These are phyloP conservation scores for Telmatherina bonti DNA, from an alignment of 2,797 vertebrate genomes.

Conservation along the genomic window DNA sequence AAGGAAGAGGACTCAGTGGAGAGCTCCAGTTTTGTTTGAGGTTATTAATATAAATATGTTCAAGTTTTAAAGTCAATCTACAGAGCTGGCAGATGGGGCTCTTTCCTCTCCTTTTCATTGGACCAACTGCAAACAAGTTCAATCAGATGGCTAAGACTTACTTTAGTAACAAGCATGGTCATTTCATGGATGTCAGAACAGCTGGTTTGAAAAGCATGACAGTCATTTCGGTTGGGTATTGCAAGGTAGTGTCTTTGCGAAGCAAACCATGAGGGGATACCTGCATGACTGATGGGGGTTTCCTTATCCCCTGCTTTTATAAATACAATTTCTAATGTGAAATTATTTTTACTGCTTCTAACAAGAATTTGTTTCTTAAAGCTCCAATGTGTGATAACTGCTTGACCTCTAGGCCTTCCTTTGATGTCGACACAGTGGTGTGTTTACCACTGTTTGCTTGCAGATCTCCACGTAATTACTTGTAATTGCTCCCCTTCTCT, in stretches of 20 bases:
- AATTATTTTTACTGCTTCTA: not conserved
- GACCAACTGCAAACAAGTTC: not conserved
- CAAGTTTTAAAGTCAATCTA: slow-evolving; percentile 48
- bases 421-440: slow-evolving; percentile 30
- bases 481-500: slow-evolving; percentile 38
- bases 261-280: not conserved
- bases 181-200: not conserved
- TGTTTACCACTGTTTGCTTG: slow-evolving; percentile 58
- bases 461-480: slow-evolving; percentile 55
- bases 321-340: not conserved
- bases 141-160: not conserved
- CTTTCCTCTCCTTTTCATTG: not conserved
- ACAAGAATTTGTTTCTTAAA: not conserved
- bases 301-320: not conserved
- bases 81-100: slow-evolving; percentile 3
- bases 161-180: not conserved
- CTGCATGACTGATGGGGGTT: not conserved
- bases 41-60: slow-evolving; percentile 31
- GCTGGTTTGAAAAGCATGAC: not conserved
- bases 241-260: no score
- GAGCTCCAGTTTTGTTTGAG: slow-evolving; percentile 28
- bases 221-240: not conserved
- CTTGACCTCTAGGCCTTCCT: slow-evolving; percentile 15
- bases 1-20: not conserved
- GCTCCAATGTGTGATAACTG: slow-evolving; percentile 1